Evolutionary conservation across 1,140 invertebrate species (phyloP), one percentile per base, ranked within the genome.

Genomic region (Papilio polyxenes): DNA sequence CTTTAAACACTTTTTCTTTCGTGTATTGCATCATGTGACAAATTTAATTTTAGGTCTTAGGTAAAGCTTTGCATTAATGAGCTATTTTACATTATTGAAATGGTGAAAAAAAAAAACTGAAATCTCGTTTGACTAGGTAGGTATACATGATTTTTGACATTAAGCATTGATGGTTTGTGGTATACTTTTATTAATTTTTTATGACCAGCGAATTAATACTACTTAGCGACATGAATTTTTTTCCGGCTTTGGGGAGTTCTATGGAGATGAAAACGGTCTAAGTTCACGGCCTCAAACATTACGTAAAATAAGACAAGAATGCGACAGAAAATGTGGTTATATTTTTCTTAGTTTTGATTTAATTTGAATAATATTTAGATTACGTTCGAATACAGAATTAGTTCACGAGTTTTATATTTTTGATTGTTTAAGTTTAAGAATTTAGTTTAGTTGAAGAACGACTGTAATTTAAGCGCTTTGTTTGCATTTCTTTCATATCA

Each of bases 361-460:
- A 72, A 72, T 72, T 72, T 72, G 65, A 72, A 72, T 72, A 72
- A 72, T 72, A 72, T 72, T 37, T 72, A 72, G 65, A 72, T 72
- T 72, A 37, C 31, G 65, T 11, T 37, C 23, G 65, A 72, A 72
- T 72, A 72, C 31, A 72, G 65, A 72, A 72, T 72, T 65, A 65
- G 65, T 72, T 72, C 65, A 72, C 65, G 13, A 65, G 9, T 65
- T 31, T 65, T 65, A 13, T 65, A 31, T 65, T 31, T 65, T 65
- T 65, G 56, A 59, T 59, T 59, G 56, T 65, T 65, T n/a, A n/a
- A n/a, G n/a, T n/a, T n/a, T n/a, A n/a, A n/a, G n/a, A n/a, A n/a
- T n/a, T n/a, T n/a, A n/a, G n/a, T n/a, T n/a, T 65, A 5, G 10
- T 65, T 65, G 31, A 65, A 65, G 10, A 31, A 23, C 23, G 20